Conservation (phyloP, 2,797 vertebrate species). For the Melanitta fusca region DNA sequence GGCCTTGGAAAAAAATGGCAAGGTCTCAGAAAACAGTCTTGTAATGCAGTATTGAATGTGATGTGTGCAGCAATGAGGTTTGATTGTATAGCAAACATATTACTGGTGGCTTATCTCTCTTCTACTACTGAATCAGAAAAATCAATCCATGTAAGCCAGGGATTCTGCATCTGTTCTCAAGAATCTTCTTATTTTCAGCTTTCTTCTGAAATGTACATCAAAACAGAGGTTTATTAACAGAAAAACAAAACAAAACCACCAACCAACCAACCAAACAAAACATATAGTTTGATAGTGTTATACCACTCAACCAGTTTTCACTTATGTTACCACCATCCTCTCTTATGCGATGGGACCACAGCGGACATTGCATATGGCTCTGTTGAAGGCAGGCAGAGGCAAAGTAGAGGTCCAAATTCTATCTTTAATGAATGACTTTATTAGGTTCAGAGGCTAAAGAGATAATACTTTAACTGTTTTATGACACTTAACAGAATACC, state of each 20-base stretch:
- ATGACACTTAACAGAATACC: neutral
- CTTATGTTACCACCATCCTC: neutral
- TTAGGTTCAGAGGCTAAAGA: neutral
- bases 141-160: neutral
- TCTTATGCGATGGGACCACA: neutral
- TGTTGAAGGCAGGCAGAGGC: neutral
- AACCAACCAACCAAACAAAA: too few species aligned
- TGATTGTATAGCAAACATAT: neutral
- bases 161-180: neutral
- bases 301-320: neutral
- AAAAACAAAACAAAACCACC: neutral
- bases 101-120: neutral
- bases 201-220: neutral
- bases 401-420: neutral
- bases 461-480: neutral
- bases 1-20: slow-evolving; percentile 17
- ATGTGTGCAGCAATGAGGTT: neutral
- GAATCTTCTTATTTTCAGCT: neutral
- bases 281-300: neutral
- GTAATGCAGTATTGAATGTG: neutral
- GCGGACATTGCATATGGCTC: neutral
- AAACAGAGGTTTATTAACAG: neutral
- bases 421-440: neutral
- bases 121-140: neutral
- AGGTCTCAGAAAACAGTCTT: neutral